These are phyloP conservation scores for Tiliacea aurago DNA, from an alignment of 2,888 invertebrate species.

Conservation along the genomic window DNA sequence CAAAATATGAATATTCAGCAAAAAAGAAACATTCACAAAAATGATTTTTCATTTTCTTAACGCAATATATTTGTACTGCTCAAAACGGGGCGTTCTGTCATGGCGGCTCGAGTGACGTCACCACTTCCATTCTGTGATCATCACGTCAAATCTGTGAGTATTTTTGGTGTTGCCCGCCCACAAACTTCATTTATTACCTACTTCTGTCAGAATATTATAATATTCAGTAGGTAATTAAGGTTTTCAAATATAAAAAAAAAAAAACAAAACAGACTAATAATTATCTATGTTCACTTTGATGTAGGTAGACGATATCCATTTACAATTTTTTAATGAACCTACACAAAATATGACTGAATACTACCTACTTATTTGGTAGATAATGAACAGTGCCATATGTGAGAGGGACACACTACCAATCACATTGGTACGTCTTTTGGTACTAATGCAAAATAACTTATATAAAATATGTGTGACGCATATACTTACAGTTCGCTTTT, in stretches of 20 bases:
- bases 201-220: neutral
- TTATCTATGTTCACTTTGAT: neutral
- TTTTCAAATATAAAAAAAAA: neutral
- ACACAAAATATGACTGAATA: neutral
- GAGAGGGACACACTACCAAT: neutral
- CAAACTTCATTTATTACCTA: neutral
- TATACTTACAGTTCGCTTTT: too few relatives aligned
- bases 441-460: neutral
- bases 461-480: too few relatives aligned
- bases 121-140: neutral
- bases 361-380: neutral
- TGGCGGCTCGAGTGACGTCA: conserved; percentile 2
- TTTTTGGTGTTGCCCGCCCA: neutral
- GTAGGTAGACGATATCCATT: neutral
- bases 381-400: neutral
- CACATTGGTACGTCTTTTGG: neutral
- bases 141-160: conserved; percentile 2
- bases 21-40: too few relatives aligned
- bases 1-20: neutral
- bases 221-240: neutral
- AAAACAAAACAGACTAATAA: neutral
- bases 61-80: neutral
- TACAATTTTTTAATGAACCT: neutral
- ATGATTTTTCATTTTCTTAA: neutral
- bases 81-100: neutral